Evolutionary conservation across 2,113 vertebrate genomes (phyloP), one percentile per base, ranked within the genome.

Genomic region (Seriola dumerili): DNA sequence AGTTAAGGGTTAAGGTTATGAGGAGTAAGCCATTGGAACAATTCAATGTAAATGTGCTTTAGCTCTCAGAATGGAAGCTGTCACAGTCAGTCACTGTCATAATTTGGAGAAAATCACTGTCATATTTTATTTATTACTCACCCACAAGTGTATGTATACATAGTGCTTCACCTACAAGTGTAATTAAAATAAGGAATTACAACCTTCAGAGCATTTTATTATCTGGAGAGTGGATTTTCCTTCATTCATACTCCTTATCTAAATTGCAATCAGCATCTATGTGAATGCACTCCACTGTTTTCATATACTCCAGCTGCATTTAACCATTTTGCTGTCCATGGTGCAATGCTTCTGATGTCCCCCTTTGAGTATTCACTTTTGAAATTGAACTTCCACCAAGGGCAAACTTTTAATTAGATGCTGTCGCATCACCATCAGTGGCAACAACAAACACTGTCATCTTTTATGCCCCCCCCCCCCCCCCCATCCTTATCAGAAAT

Each of bases 331-430:
- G 19, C n/a, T 44, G 72, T 69, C 57, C 40, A 61, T 13, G n/a
- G 19, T 55, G 44, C 42, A 66, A 32, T 36, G 29, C 65, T 23
- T 69, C 63, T 68, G 29, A 76, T 62, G 46, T 78, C 62, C 61
- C 54, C 75, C 23, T 61, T 34, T 59, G 8, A 81, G 23, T n/a
- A 73, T 44, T 61, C 12, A 23, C 23, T 64, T 81, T 75, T 32
- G 2, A 62, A 85, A 59, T 80, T 72, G 64, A 42, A 59, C 75
- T 58, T 8, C 19, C 55, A 34, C 58, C 77, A 40, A 85, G 42
- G 80, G 72, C 69, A 67, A 80, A 80, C 65, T 73, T 91, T 88
- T 83, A 90, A 91, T 91, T 85, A 90, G 71, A 81, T 8, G 13
- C 40, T 8, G 38, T 17, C 46, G 40, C 78, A 23, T 32, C 38